Conservation (phyloP, 2,113 vertebrate genomes). For the Gobius niger region DNA sequence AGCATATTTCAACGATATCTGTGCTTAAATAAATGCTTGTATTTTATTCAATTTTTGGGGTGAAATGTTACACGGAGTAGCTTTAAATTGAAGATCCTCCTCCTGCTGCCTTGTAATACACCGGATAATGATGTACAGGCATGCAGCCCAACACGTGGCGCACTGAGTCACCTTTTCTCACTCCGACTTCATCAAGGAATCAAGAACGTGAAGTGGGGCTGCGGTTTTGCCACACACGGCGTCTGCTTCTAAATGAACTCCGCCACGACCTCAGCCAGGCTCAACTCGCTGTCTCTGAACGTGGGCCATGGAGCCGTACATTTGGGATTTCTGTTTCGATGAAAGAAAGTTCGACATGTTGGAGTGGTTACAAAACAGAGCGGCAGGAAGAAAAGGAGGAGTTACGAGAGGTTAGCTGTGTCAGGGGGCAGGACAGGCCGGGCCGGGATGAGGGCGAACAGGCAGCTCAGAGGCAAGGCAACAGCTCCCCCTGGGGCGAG, state of each 20-base stretch:
- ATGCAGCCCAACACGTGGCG: no score
- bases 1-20: no score
- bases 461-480: constrained; percentile 53
- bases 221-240: constrained; percentile 13
- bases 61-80: no score
- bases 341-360: constrained; percentile 19
- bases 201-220: not conserved
- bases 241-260: constrained; percentile 30
- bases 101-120: no score
- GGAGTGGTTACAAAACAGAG: not conserved
- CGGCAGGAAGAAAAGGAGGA: not conserved
- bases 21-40: no score
- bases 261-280: constrained; percentile 53
- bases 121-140: no score
- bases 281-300: constrained; percentile 41
- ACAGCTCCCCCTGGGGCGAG: constrained; percentile 72
- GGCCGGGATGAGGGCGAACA: constrained; percentile 12
- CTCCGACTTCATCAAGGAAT: not conserved
- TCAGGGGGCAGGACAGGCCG: constrained; percentile 15
- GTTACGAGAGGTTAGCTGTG: not conserved
- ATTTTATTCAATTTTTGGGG: no score
- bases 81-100: no score
- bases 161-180: not conserved
- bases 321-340: constrained; percentile 11
- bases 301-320: constrained; percentile 46